A percentile compares a stretch with the other conserved stretches of the same genome.
Conservation (phyloP, 2,113 vertebrate genomes). For the Phalacrocorax pelagicus region DNA sequence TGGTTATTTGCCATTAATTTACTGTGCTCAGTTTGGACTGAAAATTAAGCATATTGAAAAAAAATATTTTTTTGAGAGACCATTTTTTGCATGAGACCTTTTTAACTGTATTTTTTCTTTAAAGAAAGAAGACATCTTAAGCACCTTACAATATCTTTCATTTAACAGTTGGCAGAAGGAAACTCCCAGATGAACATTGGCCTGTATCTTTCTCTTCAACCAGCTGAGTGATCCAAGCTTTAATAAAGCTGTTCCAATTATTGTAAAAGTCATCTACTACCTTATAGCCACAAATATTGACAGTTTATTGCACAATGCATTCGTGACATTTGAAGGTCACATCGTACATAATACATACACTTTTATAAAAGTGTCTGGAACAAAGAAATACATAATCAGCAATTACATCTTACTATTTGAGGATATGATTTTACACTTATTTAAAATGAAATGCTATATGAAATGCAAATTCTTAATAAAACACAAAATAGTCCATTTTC, state of each 20-base stretch:
- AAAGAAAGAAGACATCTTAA: constrained; percentile 71
- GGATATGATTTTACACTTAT: constrained; percentile 75
- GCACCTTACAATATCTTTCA: constrained; percentile 80
- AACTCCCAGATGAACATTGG: constrained; percentile 74
- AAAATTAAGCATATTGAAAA: not conserved
- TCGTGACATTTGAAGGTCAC: constrained; percentile 99
- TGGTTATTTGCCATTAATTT: constrained; percentile 31
- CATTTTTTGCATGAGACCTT: not conserved
- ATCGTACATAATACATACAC: constrained; percentile 96
- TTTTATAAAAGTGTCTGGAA: constrained; percentile 91
- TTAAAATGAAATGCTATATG: constrained; percentile 56
- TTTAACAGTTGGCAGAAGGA: constrained; percentile 78
- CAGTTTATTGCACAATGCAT: constrained; percentile 99
- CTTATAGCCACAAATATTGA: constrained; percentile 99
- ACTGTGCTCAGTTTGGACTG: not conserved
- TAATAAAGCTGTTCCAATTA: constrained; percentile 99
- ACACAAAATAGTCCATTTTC: constrained; percentile 42
- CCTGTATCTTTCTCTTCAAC: constrained; percentile 90
- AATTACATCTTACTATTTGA: constrained; percentile 87
- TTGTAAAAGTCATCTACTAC: constrained; percentile 99
- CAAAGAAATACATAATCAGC: constrained; percentile 89
- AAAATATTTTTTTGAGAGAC: not conserved
- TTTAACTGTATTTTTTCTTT: constrained; percentile 11
- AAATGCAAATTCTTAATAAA: constrained; percentile 70
- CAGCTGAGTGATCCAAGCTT: constrained; percentile 96